A percentile compares a stretch with the other conserved stretches of the same genome.
These are phyloP conservation scores for Drosophila guanche DNA, from an alignment of 1,140 invertebrate species.

Conservation along the genomic window DNA sequence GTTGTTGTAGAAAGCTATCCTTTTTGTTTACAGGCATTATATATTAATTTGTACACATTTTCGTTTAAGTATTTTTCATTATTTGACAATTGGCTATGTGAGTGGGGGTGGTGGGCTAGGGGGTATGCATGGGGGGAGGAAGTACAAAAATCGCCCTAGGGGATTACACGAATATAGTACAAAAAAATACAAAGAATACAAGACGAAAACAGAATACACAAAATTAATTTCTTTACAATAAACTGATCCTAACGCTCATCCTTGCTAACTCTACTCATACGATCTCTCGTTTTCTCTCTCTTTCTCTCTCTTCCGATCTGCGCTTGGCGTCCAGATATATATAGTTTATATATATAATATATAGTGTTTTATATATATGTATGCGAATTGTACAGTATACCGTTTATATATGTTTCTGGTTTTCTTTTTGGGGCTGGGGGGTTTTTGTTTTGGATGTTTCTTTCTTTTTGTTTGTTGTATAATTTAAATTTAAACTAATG, in stretches of 20 bases:
- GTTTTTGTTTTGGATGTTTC: slow-evolving; percentile 39
- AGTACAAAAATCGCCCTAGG: slow-evolving; percentile 61
- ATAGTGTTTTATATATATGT: slow-evolving; percentile 44
- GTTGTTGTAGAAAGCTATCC: slow-evolving; percentile 62
- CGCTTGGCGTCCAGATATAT: slow-evolving; percentile 76
- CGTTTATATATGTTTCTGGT: slow-evolving; percentile 61
- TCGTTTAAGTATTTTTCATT: slow-evolving; percentile 73
- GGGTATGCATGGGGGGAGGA: slow-evolving; percentile 35
- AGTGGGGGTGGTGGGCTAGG: slow-evolving; percentile 29
- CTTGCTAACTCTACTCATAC: slow-evolving; percentile 47
- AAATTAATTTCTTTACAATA: slow-evolving; percentile 17
- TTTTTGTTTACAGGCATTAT: slow-evolving; percentile 56
- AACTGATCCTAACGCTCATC: slow-evolving; percentile 65
- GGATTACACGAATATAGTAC: slow-evolving; percentile 26
- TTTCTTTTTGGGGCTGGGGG: slow-evolving; percentile 23
- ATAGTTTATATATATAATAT: slow-evolving; percentile 52
- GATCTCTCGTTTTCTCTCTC: slow-evolving; percentile 7
- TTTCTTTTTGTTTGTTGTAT: slow-evolving; percentile 49
- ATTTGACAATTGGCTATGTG: slow-evolving; percentile 79
- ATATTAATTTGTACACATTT: slow-evolving; percentile 78
- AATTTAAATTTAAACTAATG: slow-evolving; percentile 77
- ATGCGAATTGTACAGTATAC: slow-evolving; percentile 73
- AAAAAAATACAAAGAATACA: slow-evolving; percentile 42
- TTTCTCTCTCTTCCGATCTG: slow-evolving; percentile 51
- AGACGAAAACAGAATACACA: slow-evolving; percentile 37